Evolutionary conservation across 2,113 vertebrate genomes (phyloP).

Genomic region (Girardinichthys multiradiatus): DNA sequence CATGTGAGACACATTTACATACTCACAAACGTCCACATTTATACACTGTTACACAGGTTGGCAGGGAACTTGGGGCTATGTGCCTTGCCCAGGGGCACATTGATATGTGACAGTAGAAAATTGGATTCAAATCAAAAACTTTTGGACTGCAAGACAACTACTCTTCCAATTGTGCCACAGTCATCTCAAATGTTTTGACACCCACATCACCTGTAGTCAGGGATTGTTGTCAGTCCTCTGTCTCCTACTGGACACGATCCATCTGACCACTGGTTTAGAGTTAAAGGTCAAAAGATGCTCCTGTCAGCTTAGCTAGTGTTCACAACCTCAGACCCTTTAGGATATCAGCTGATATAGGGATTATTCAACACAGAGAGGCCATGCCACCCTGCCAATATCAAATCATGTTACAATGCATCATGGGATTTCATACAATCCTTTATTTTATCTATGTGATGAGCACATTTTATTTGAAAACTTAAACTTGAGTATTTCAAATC

Average conservation of each 20-base stretch:
- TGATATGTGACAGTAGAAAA: too few species aligned
- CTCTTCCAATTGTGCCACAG: too few species aligned
- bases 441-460: neutral
- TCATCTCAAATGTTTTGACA: conserved; percentile 46
- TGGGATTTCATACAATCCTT: neutral
- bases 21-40: too few species aligned
- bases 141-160: too few species aligned
- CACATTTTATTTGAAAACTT: neutral
- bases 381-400: conserved; percentile 17
- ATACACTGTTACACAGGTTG: too few species aligned
- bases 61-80: too few species aligned
- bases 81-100: too few species aligned
- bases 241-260: conserved; percentile 47
- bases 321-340: conserved; percentile 45
- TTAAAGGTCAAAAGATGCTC: conserved; percentile 64
- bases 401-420: neutral
- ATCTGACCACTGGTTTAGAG: conserved; percentile 48
- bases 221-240: conserved; percentile 51
- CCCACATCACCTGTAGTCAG: conserved; percentile 25
- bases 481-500: neutral
- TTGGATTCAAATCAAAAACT: too few species aligned
- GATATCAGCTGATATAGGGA: conserved; percentile 51
- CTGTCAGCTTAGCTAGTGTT: conserved; percentile 61
- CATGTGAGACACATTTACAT: too few species aligned
- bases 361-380: conserved; percentile 26